Percentiles rank a stretch among this genome's conserved stretches.
Conservation (phyloP, 1,140 invertebrate species). For the Drosophila santomea region DNA sequence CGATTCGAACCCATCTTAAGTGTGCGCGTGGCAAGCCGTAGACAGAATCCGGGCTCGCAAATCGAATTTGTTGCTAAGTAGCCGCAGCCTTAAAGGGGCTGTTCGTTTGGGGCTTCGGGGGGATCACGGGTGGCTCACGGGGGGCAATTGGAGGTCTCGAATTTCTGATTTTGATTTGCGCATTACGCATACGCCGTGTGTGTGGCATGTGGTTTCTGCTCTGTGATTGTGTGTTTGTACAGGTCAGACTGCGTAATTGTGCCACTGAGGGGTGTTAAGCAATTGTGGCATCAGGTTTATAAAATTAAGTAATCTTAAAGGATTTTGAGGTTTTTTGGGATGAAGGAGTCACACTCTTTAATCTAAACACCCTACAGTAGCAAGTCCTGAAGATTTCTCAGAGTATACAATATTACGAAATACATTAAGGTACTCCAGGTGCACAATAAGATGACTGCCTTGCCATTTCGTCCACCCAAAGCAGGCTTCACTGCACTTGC, state of each 20-base stretch:
- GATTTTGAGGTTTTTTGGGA: not conserved
- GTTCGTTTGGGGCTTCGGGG: not conserved
- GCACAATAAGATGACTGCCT: no score
- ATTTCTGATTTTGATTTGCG: slow-evolving; percentile 81
- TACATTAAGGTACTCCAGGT: no score
- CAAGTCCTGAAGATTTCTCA: no score
- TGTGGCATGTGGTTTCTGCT: slow-evolving; percentile 33
- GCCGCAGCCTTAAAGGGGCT: slow-evolving; percentile 49
- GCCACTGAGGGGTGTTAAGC: not conserved
- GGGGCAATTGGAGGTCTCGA: slow-evolving; percentile 42
- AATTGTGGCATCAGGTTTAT: not conserved
- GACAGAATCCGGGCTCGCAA: slow-evolving; percentile 62
- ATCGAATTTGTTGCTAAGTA: slow-evolving; percentile 83
- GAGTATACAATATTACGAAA: no score
- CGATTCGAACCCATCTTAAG: slow-evolving; percentile 54
- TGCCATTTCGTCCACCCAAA: not conserved
- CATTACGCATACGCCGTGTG: slow-evolving; percentile 74
- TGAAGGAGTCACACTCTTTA: no score
- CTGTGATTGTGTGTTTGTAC: slow-evolving; percentile 10
- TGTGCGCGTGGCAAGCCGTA: slow-evolving; percentile 75
- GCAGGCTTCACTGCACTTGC: slow-evolving; percentile 6
- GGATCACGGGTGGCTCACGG: not conserved
- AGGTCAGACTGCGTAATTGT: slow-evolving; percentile 16
- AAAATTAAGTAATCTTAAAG: not conserved
- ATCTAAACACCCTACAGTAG: no score